Evolutionary conservation across 1,140 invertebrate species (phyloP), one percentile per base, ranked within the genome.

Genomic region (Agrypnia vestita): DNA sequence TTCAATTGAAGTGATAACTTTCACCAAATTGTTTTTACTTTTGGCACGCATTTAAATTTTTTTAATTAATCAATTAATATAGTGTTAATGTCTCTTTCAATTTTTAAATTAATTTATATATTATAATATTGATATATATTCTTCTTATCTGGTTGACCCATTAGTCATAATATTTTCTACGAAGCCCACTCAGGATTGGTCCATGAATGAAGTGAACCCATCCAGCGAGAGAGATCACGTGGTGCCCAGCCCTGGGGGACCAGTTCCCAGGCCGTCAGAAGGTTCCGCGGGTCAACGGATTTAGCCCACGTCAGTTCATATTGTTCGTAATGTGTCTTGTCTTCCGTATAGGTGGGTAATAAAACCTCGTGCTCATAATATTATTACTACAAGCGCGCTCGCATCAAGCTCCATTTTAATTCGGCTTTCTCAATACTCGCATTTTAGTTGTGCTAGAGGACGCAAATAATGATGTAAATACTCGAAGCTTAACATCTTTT

Each of bases 281-380:
- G n/a, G 62, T 44, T 67, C 62, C 67, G 15, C 46, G 67, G 67
- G 67, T 71, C 67, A 67, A 71, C 67, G 25, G 67, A 71, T 51
- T 71, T 47, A 51, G 67, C 67, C 67, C 67, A 71, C 67, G 67
- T 71, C 67, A 71, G 67, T 51, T 71, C 67, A 71, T 71, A 71
- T 71, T 71, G 67, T 51, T 51, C 46, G 17, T 49, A 51, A 71
- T 71, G 67, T 25, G 67, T 21, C 17, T 53, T 67, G 62, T 67
- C 62, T 46, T 43, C 62, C 62, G 59, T 19, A 35, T 19, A 59
- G 55, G 55, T 59, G 25, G 25, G 25, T 35, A 35, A 35, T 35
- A 35, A 35, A 35, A 35, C 25, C 25, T 35, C 25, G 25, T 6
- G 25, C 25, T 35, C 25, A 35, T 35, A 35, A 35, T 35, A 35